phyloP scores from a whole-genome alignment of 2,797 vertebrate genomes.

The Anguilla megastoma region DNA sequence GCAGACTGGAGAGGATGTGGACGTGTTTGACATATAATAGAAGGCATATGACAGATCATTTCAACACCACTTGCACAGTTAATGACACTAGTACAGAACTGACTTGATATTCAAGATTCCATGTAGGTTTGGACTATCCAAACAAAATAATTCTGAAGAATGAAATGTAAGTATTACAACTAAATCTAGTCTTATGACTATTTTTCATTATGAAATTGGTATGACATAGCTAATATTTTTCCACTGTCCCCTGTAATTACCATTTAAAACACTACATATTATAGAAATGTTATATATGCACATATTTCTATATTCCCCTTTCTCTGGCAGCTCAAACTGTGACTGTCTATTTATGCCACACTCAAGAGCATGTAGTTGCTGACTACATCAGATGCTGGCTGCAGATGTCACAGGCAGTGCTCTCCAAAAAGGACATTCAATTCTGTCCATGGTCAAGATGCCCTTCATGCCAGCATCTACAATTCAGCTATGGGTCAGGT shows the following conservation, averaged over 20 bases:
- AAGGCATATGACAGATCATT: background rate
- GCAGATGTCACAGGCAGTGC: background rate
- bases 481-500: background rate
- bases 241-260: background rate
- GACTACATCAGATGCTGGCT: background rate
- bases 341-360: background rate
- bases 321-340: background rate
- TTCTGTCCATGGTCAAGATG: background rate
- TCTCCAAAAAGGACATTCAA: background rate
- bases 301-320: too few species aligned
- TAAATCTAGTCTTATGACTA: background rate
- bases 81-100: background rate
- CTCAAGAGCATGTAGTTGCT: background rate
- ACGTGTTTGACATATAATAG: background rate
- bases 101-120: background rate
- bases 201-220: background rate
- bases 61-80: background rate
- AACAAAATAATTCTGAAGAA: background rate
- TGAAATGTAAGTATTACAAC: background rate
- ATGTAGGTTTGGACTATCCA: background rate
- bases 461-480: background rate
- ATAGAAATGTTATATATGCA: background rate
- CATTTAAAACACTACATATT: background rate
- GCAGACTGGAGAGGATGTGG: background rate
- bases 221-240: background rate